phyloP scores from a whole-genome alignment of 2,888 invertebrate genomes.

The Nemurella pictetii region DNA sequence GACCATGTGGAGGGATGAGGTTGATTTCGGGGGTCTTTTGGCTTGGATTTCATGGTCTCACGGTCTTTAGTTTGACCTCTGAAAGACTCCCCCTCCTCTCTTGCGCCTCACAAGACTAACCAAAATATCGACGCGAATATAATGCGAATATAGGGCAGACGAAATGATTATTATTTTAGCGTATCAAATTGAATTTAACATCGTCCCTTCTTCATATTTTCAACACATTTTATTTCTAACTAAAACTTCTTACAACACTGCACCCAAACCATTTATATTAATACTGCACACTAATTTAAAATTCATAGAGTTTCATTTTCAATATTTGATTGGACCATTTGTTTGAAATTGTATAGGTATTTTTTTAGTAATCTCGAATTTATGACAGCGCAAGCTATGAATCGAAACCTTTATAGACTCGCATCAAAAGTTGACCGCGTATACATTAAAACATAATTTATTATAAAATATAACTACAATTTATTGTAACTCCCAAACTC shows the following conservation, averaged over 20 bases:
- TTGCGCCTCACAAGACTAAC: not conserved
- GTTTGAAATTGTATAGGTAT: not conserved
- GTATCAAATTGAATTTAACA: not conserved
- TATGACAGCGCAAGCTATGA: not conserved
- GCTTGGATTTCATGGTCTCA: slow-evolving; percentile 28
- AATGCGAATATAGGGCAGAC: not conserved
- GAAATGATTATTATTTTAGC: not conserved
- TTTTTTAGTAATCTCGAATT: not conserved
- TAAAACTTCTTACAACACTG: not conserved
- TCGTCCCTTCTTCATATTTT: not conserved
- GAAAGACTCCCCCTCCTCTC: not conserved
- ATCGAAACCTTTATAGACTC: not conserved
- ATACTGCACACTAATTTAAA: not conserved
- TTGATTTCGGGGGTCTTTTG: slow-evolving; percentile 28
- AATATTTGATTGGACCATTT: not conserved
- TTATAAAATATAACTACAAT: not conserved
- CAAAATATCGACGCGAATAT: not conserved
- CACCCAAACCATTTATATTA: too few relatives aligned
- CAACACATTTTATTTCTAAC: not conserved
- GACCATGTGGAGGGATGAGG: slow-evolving; percentile 22
- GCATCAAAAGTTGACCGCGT: not conserved
- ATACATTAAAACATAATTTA: not conserved
- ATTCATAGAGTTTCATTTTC: not conserved
- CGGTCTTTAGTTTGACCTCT: slow-evolving; percentile 23
- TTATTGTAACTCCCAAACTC: not conserved